These are phyloP conservation scores for Poeciliopsis paucimaculata DNA, from an alignment of 2,797 vertebrate species.

Conservation along the genomic window DNA sequence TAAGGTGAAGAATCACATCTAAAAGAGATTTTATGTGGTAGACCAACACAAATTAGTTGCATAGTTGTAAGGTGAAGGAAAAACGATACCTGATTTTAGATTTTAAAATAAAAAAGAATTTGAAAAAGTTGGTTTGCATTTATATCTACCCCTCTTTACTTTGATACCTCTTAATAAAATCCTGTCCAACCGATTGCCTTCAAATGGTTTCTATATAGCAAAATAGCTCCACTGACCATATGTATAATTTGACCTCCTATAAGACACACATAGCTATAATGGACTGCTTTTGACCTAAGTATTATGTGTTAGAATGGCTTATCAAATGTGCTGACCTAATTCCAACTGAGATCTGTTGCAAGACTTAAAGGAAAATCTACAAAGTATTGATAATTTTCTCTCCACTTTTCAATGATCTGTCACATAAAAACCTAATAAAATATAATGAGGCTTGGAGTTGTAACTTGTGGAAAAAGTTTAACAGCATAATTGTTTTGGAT, in stretches of 20 bases:
- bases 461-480: not conserved
- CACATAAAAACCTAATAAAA: not conserved
- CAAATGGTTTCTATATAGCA: not conserved
- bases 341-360: not conserved
- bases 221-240: not conserved
- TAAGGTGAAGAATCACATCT: slow-evolving; percentile 66
- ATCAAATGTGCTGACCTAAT: not conserved
- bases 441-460: not conserved
- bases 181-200: not conserved
- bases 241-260: not conserved
- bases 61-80: not conserved
- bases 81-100: not conserved
- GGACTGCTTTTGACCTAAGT: not conserved
- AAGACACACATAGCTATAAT: not conserved
- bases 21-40: not conserved
- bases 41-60: not conserved
- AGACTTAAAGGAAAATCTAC: not conserved
- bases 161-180: not conserved
- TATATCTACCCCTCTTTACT: not conserved
- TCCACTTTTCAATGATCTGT: not conserved
- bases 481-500: not conserved
- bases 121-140: not conserved
- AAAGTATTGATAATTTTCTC: not conserved
- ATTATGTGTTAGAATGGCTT: not conserved
- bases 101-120: not conserved